Conservation (phyloP, 2,797 vertebrate species). For the Sebastes melanostomus region DNA sequence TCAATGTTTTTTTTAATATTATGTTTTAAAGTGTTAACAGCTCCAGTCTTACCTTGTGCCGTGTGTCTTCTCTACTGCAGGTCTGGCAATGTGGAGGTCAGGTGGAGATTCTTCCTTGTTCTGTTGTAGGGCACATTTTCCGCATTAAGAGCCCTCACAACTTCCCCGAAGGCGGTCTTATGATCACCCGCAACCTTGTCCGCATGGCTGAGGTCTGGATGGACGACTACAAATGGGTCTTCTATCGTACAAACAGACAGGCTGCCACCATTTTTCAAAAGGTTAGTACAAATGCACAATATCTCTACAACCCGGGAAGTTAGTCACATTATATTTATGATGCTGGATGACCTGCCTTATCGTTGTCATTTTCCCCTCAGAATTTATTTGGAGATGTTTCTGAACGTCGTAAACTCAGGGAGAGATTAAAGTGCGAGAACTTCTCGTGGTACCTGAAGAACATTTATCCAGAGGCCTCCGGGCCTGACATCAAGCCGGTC, state of each 20-base stretch:
- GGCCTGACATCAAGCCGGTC: conserved; percentile 83
- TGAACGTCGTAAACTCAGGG: conserved; percentile 80
- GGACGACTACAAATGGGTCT: conserved; percentile 87
- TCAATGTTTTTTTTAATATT: not conserved
- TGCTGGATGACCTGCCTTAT: not conserved
- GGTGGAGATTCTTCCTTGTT: conserved; percentile 90
- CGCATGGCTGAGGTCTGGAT: conserved; percentile 91
- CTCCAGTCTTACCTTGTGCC: not conserved
- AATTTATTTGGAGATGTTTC: conserved; percentile 86
- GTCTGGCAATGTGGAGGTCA: conserved; percentile 90
- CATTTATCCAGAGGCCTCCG: conserved; percentile 86
- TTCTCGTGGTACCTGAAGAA: conserved; percentile 90
- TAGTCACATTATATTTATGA: not conserved
- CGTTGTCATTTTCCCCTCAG: conserved; percentile 56
- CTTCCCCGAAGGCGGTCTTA: conserved; percentile 81
- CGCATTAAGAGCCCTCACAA: conserved; percentile 85
- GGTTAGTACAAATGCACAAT: conserved; percentile 57
- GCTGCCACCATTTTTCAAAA: conserved; percentile 81
- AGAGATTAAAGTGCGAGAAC: conserved; percentile 83
- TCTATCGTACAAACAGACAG: conserved; percentile 83
- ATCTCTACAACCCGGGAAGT: too few relatives aligned
- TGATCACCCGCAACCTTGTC: conserved; percentile 84
- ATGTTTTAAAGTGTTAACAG: not conserved
- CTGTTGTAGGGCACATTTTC: conserved; percentile 89
- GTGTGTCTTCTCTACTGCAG: conserved; percentile 49